A percentile compares a stretch with the other conserved stretches of the same genome.
Evolutionary conservation across 2,888 invertebrate genomes (phyloP).

Genomic region (Lobophora halterata): DNA sequence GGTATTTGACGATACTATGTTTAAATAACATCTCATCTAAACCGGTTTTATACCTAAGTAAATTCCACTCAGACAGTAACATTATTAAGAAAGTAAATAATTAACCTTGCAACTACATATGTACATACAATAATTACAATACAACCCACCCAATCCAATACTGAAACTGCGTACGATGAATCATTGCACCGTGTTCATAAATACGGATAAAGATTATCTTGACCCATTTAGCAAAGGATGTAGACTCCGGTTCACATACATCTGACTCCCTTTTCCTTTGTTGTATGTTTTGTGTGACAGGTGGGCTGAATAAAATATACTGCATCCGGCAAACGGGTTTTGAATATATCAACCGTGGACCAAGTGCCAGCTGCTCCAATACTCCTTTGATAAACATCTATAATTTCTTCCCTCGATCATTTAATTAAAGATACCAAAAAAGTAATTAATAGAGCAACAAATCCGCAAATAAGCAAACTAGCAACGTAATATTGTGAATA

Average conservation of each 20-base stretch:
- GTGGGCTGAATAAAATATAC: constrained; percentile 51
- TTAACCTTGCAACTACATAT: too few species aligned
- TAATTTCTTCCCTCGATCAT: constrained; percentile 1
- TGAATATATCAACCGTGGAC: constrained; percentile 41
- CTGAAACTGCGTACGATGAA: constrained; percentile 3
- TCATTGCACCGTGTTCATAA: constrained; percentile 8
- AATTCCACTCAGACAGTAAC: too few species aligned
- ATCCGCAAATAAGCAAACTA: too few species aligned
- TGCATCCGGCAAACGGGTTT: constrained; percentile 53
- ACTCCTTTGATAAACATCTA: constrained; percentile 10
- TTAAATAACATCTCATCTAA: too few species aligned
- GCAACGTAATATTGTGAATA: too few species aligned
- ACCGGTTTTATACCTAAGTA: too few species aligned
- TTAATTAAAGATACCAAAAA: too few species aligned
- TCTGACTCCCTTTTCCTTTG: constrained; percentile 31
- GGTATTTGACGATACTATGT: too few species aligned
- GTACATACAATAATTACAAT: too few species aligned
- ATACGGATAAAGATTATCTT: constrained; percentile 6
- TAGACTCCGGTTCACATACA: constrained; percentile 16
- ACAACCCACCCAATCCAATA: too few species aligned
- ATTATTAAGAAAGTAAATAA: too few species aligned
- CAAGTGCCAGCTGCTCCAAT: constrained; percentile 30
- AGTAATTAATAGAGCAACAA: too few species aligned
- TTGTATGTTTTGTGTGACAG: constrained; percentile 45
- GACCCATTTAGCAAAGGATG: constrained; percentile 21